These are phyloP conservation scores for Phymanthus crucifer DNA, from an alignment of 92 coral and sea anemone genomes.

Conservation along the genomic window DNA sequence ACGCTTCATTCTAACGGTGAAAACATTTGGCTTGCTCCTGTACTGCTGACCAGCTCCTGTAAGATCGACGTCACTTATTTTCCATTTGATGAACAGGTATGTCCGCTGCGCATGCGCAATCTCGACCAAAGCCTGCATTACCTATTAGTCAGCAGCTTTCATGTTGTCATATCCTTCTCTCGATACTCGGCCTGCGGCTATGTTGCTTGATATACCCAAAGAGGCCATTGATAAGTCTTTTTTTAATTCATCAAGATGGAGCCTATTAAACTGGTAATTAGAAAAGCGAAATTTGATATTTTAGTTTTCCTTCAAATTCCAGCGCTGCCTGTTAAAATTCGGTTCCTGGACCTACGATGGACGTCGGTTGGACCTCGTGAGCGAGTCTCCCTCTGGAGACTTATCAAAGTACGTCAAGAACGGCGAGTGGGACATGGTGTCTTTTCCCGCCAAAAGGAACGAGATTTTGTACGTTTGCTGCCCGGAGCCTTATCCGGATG, in stretches of 20 bases:
- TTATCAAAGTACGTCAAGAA: constrained; percentile 71
- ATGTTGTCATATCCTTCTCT: neutral
- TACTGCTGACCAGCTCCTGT: constrained; percentile 38
- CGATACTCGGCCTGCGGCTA: neutral
- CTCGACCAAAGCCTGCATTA: neutral
- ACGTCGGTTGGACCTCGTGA: constrained; percentile 66
- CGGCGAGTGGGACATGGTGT: constrained; percentile 82
- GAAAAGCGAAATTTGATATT: too few relatives aligned
- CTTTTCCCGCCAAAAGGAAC: constrained; percentile 67
- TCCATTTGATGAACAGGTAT: constrained; percentile 48
- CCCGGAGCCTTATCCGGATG: constrained; percentile 88
- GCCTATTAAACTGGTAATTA: too few relatives aligned
- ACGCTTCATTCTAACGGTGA: constrained; percentile 26
- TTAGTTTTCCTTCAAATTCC: neutral
- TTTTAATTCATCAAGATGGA: too few relatives aligned
- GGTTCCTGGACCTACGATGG: constrained; percentile 93
- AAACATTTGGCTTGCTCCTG: constrained; percentile 41
- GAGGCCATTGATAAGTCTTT: too few relatives aligned
- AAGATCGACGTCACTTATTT: constrained; percentile 49
- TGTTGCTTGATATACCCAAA: too few relatives aligned
- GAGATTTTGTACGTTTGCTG: constrained; percentile 75
- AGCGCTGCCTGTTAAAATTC: constrained; percentile 79
- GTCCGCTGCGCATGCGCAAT: neutral
- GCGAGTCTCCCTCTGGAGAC: constrained; percentile 63
- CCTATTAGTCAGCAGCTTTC: neutral